A percentile compares a stretch with the other conserved stretches of the same genome.
Conservation (phyloP, 2,797 vertebrate genomes). For the Phaenicophaeus curvirostris region DNA sequence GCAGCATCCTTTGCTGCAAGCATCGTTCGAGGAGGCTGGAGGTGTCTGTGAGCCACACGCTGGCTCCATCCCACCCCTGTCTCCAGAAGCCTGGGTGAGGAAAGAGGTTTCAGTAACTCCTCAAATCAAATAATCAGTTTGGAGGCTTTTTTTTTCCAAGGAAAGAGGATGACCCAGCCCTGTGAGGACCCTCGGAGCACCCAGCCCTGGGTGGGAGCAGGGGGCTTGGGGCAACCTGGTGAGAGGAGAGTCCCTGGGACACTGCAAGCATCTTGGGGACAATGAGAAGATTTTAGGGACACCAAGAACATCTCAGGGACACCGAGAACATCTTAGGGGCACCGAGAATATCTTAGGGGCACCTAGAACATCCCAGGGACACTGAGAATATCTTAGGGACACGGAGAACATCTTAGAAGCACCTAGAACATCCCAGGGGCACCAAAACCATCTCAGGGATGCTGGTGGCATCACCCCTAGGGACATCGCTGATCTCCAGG, state of each 20-base stretch:
- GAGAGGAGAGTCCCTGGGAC: not conserved
- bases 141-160: not conserved
- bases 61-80: not conserved
- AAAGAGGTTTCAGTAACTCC: not conserved
- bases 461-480: fast-evolving
- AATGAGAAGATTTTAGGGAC: not conserved
- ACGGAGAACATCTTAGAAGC: not conserved
- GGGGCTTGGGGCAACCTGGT: fast-evolving
- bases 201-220: not conserved
- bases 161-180: not conserved
- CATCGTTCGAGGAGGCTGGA: not conserved
- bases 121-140: not conserved
- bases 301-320: not conserved
- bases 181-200: fast-evolving
- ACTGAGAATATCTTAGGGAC: not conserved
- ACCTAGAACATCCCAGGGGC: no score
- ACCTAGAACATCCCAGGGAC: not conserved
- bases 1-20: fast-evolving
- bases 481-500: fast-evolving
- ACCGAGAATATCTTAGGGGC: not conserved
- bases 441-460: not conserved
- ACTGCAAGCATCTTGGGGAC: not conserved
- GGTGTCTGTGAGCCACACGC: fast-evolving
- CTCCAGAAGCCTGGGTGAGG: not conserved
- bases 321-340: not conserved